These are phyloP conservation scores for Lagodon rhomboides DNA, from an alignment of 2,797 vertebrate species.

Conservation along the genomic window DNA sequence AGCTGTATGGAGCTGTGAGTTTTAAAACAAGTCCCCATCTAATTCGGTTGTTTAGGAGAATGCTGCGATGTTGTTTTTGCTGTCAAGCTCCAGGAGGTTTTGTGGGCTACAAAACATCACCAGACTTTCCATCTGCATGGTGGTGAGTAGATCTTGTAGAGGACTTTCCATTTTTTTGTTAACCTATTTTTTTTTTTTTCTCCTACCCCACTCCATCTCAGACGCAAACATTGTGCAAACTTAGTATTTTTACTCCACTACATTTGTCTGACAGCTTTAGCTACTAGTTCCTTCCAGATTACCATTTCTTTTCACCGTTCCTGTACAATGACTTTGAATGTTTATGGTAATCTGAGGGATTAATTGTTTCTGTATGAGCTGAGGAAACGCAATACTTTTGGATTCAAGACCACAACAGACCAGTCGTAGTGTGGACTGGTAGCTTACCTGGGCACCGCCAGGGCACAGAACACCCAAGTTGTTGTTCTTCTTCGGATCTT, in stretches of 20 bases:
- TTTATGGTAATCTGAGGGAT: neutral
- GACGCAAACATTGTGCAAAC: neutral
- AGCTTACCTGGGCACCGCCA: neutral
- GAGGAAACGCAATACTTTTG: neutral
- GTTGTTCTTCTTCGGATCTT: neutral
- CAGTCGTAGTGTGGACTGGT: neutral
- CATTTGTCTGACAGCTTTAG: neutral
- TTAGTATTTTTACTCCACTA: neutral
- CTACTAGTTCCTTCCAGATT: neutral
- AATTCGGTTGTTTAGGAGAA: too few relatives aligned
- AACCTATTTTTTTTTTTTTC: too few relatives aligned
- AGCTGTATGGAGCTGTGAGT: too few relatives aligned
- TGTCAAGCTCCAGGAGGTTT: too few relatives aligned
- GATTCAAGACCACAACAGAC: neutral
- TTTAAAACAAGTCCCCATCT: too few relatives aligned
- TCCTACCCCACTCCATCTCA: neutral
- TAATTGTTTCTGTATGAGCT: neutral
- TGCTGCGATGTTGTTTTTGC: too few relatives aligned
- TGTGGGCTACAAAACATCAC: too few relatives aligned
- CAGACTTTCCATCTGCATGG: too few relatives aligned
- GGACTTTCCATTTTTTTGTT: too few relatives aligned
- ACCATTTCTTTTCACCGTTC: neutral
- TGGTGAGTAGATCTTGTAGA: too few relatives aligned
- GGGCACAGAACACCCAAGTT: too few relatives aligned
- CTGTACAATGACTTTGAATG: neutral